phyloP scores from a whole-genome alignment of 2,888 invertebrate species.

The Ormyrus pomaceus region DNA sequence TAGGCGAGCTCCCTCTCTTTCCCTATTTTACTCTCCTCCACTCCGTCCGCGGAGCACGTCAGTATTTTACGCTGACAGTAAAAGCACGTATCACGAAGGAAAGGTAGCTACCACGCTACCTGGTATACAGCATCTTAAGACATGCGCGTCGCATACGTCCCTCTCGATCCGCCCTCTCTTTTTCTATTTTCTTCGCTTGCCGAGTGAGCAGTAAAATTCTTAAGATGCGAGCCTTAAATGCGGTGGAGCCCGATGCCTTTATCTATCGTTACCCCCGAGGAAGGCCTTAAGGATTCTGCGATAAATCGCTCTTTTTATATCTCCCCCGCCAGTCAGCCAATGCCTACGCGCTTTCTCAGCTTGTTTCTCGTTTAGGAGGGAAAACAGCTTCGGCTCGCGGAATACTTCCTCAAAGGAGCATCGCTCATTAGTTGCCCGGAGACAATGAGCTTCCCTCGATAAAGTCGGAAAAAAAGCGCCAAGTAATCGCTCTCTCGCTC shows the following conservation, averaged over 20 bases:
- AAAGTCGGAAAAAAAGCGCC: too few species aligned
- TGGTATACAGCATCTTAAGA: background rate
- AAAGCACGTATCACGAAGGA: slow-evolving; percentile 25
- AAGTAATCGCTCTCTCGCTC: too few species aligned
- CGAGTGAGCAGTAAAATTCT: slow-evolving; percentile 42
- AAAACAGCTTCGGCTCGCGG: too few species aligned
- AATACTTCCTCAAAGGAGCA: too few species aligned
- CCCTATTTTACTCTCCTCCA: background rate
- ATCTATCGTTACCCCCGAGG: slow-evolving; percentile 5
- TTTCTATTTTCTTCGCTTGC: slow-evolving; percentile 33
- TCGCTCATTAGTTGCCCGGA: too few species aligned
- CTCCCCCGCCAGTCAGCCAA: too few species aligned
- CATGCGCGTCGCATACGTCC: slow-evolving; percentile 12
- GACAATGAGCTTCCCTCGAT: too few species aligned
- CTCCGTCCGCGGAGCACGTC: background rate
- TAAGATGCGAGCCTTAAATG: slow-evolving; percentile 29
- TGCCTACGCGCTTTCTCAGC: too few species aligned
- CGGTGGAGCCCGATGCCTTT: slow-evolving; percentile 26
- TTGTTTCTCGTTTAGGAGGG: too few species aligned
- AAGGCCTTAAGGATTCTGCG: slow-evolving; percentile 19
- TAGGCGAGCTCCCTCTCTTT: background rate
- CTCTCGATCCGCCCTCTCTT: background rate
- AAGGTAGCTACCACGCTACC: background rate
- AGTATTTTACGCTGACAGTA: slow-evolving; percentile 27
- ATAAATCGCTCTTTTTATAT: slow-evolving; percentile 33